These are phyloP conservation scores for Mareca strepera DNA, from an alignment of 2,797 vertebrate genomes.

Conservation along the genomic window DNA sequence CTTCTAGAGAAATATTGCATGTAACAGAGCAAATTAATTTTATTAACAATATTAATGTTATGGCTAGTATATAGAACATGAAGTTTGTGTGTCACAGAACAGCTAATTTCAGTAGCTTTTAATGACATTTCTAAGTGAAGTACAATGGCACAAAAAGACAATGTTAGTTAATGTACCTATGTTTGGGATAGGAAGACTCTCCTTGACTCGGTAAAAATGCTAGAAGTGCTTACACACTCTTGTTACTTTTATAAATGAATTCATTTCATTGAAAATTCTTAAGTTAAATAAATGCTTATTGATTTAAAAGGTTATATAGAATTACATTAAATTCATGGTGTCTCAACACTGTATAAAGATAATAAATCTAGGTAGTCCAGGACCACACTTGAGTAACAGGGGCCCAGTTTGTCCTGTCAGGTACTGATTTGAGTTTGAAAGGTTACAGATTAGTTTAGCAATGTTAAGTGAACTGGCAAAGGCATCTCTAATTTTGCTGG, in stretches of 20 bases:
- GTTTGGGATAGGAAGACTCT: neutral
- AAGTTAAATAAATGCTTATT: conserved; percentile 66
- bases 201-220: neutral
- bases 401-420: conserved; percentile 76
- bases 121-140: neutral
- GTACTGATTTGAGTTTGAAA: conserved; percentile 79
- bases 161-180: neutral
- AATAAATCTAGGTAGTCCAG: conserved; percentile 72
- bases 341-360: conserved; percentile 69
- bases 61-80: neutral
- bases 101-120: conserved; percentile 13
- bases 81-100: neutral
- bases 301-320: conserved; percentile 69
- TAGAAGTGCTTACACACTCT: neutral
- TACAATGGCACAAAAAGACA: neutral
- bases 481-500: conserved; percentile 94
- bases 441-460: conserved; percentile 86
- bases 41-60: conserved; percentile 63
- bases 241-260: conserved; percentile 48
- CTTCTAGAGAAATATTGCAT: conserved; percentile 67
- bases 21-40: conserved; percentile 66
- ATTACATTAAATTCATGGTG: conserved; percentile 55
- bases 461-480: conserved; percentile 90
- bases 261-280: conserved; percentile 67
- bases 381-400: conserved; percentile 77